These are phyloP conservation scores for Ispidina lecontei DNA, from an alignment of 2,797 vertebrate species.

Conservation along the genomic window DNA sequence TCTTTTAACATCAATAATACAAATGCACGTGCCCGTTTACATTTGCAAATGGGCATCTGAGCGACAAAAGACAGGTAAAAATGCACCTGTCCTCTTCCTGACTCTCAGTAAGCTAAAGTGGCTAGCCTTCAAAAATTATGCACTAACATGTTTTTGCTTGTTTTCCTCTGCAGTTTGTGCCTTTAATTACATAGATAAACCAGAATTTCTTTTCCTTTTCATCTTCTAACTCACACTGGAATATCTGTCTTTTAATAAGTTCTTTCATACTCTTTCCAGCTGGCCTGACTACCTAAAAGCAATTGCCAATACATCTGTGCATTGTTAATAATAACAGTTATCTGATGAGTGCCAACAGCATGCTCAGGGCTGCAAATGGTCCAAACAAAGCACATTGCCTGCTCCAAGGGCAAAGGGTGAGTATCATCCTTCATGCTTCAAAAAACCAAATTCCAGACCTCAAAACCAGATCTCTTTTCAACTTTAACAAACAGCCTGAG, in stretches of 20 bases:
- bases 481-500: not conserved
- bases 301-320: slow-evolving; percentile 36
- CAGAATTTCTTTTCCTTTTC: slow-evolving; percentile 3
- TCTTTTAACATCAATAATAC: not conserved
- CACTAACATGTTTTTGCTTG: not conserved
- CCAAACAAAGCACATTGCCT: not conserved
- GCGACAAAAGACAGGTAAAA: not conserved
- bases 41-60: not conserved
- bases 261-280: slow-evolving; percentile 25
- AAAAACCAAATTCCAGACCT: not conserved
- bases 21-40: not conserved
- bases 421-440: slow-evolving; percentile 8
- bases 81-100: not conserved
- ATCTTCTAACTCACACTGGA: not conserved
- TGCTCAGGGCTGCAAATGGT: not conserved
- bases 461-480: not conserved
- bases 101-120: not conserved
- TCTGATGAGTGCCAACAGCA: slow-evolving; percentile 14
- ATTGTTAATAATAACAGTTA: slow-evolving; percentile 32
- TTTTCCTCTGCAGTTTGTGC: slow-evolving; percentile 18
- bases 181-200: slow-evolving; percentile 48
- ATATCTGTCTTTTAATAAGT: slow-evolving; percentile 12
- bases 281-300: slow-evolving; percentile 33
- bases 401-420: slow-evolving; percentile 33
- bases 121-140: not conserved